Conservation (phyloP, 1,140 invertebrate species). For the Philopotamus ludificatus region DNA sequence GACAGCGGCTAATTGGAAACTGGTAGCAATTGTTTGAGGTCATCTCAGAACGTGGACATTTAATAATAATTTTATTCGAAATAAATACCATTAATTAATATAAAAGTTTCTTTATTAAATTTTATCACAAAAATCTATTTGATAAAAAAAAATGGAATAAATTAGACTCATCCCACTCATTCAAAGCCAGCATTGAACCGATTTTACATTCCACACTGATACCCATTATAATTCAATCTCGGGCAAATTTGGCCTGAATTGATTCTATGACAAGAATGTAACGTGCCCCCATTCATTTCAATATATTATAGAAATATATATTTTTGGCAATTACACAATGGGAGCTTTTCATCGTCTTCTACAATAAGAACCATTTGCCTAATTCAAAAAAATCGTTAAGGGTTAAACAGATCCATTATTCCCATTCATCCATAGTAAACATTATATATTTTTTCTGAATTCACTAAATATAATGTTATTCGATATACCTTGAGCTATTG, state of each 20-base stretch:
- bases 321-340: slow-evolving; percentile 20
- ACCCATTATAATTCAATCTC: slow-evolving; percentile 27
- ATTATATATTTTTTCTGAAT: slow-evolving; percentile 12
- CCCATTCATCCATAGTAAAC: slow-evolving; percentile 17
- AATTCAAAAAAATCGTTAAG: slow-evolving; percentile 21
- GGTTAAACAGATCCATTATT: slow-evolving; percentile 25
- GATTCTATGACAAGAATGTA: slow-evolving; percentile 31
- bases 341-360: not conserved
- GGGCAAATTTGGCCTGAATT: slow-evolving; percentile 23
- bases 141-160: too few species aligned
- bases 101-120: too few species aligned
- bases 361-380: slow-evolving; percentile 1
- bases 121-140: too few species aligned
- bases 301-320: slow-evolving; percentile 29
- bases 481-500: slow-evolving; percentile 18
- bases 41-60: too few species aligned
- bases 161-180: too few species aligned
- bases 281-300: slow-evolving; percentile 26
- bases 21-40: too few species aligned
- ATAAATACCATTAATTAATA: too few species aligned
- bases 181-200: too few species aligned
- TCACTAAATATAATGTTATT: slow-evolving; percentile 10
- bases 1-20: too few species aligned
- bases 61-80: not conserved
- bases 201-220: too few species aligned